Evolutionary conservation across 2,113 vertebrate species (phyloP).

Genomic region (Sclerurus mexicanus): DNA sequence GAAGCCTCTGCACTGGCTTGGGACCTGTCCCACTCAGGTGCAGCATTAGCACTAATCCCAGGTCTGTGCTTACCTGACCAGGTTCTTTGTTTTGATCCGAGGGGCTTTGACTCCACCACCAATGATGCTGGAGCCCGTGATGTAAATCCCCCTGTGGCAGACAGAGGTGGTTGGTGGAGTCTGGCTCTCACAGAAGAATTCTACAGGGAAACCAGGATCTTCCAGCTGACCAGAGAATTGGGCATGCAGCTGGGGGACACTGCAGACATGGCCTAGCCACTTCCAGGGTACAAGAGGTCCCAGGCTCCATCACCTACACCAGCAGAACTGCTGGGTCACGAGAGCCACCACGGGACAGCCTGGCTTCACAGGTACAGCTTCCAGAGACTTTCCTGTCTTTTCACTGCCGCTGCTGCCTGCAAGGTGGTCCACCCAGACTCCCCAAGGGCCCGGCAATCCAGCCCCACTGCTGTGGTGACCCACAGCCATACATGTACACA

Average conservation of each 20-base stretch:
- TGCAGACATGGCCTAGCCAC: not conserved
- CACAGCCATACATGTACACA: rapidly evolving
- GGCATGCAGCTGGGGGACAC: not conserved
- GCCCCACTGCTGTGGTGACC: not conserved
- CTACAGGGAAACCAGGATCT: not conserved
- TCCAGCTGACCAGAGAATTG: not conserved
- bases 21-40: not conserved
- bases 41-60: not conserved
- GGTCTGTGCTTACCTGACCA: constrained; percentile 85
- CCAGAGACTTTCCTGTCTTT: not conserved
- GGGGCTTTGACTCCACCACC: constrained; percentile 98
- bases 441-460: not conserved
- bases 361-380: not conserved
- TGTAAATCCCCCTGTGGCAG: constrained; percentile 91
- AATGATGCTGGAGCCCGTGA: constrained; percentile 96
- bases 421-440: not conserved
- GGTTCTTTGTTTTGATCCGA: constrained; percentile 97
- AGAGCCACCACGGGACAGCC: not conserved
- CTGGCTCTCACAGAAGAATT: not conserved
- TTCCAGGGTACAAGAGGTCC: not conserved
- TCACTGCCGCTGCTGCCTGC: not conserved
- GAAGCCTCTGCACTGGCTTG: not conserved
- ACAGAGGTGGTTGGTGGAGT: constrained; percentile 5
- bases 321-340: not conserved
- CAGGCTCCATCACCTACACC: not conserved